Base-by-base conservation (phyloP, 2,113 vertebrate genomes). In the Cyprinodon brontotheroides region DNA sequence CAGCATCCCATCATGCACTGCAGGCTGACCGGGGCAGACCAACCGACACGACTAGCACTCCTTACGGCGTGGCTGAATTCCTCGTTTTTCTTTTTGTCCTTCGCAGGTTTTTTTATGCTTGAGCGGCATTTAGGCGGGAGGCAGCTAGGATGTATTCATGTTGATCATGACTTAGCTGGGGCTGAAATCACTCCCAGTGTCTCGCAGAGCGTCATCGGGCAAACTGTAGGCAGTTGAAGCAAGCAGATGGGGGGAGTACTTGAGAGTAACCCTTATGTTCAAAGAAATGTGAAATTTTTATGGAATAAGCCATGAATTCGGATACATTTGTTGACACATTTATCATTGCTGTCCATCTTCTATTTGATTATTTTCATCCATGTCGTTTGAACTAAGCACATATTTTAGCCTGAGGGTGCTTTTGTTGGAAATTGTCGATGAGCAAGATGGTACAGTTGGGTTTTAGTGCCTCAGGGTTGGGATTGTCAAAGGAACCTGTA, bases 221-320 rank as follows among this genome's bases (percentile, higher is more conserved):
- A 41, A 63, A 43, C 68, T 39, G 47, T 40, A 15, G 57, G 65
- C 48, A 17, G 37, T 64, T 43, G 40, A 48, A 78, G 50, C 72
- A 43, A 53, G 17, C 38, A 47, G 29, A 48, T 13, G 38, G 20
- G 59, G 69, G 63, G 48, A 75, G 78, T 68, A 17, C 67, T 63
- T 39, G 37, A 62, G 36, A 4, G 61, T 20, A 15, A 60, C 72
- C 36, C n/a, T 62, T 1, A 0, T 74, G 14, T 59, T 64, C n/a
- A 41, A 61, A 65, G 74, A 57, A 61, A 75, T 61, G 17, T 47
- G 22, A 77, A 22, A 60, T 38, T 59, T 20, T 65, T 64, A 69
- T 72, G 78, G 78, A 91, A 41, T 70, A 91, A 84, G 87, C 80
- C 85, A 86, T 75, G 76, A 59, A 41, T 85, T 77, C 17, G 66